These are phyloP conservation scores for Musca domestica DNA, from an alignment of 1,140 invertebrate genomes.

Conservation along the genomic window DNA sequence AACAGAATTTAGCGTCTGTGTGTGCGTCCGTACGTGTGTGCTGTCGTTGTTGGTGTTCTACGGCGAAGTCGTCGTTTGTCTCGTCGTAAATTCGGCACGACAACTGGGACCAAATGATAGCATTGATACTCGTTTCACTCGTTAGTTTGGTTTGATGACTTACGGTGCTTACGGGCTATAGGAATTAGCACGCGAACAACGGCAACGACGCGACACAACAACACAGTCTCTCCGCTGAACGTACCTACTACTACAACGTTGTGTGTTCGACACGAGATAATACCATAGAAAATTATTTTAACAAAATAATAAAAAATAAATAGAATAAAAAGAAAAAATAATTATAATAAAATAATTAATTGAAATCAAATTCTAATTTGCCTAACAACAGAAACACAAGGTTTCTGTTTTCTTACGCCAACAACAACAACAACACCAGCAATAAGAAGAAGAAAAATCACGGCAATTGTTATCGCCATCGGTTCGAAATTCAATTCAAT, in stretches of 20 bases:
- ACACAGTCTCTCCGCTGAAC: neutral
- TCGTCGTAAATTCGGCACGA: no score
- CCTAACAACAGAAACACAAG: neutral
- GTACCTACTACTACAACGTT: neutral
- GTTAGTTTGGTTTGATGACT: slow-evolving; percentile 22
- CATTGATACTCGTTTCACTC: slow-evolving; percentile 17
- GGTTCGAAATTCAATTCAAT: no score
- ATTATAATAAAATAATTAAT: neutral
- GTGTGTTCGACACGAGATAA: neutral
- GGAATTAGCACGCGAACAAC: slow-evolving; percentile 17
- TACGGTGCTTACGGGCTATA: slow-evolving; percentile 17
- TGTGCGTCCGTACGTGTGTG: no score
- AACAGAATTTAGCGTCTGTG: no score
- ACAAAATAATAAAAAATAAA: neutral
- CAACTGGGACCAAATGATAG: slow-evolving; percentile 18
- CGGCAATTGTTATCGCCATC: no score
- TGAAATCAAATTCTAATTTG: no score
- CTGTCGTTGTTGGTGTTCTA: neutral
- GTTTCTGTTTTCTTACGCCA: no score
- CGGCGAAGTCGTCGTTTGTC: no score
- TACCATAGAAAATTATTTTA: neutral
- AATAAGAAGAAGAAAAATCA: no score
- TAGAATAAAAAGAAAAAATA: neutral
- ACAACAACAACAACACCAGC: no score
- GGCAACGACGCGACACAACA: neutral